Percentiles rank a stretch among this genome's conserved stretches.
phyloP scores from a whole-genome alignment of 1,140 invertebrate genomes.

The Aphidius gifuensis region DNA sequence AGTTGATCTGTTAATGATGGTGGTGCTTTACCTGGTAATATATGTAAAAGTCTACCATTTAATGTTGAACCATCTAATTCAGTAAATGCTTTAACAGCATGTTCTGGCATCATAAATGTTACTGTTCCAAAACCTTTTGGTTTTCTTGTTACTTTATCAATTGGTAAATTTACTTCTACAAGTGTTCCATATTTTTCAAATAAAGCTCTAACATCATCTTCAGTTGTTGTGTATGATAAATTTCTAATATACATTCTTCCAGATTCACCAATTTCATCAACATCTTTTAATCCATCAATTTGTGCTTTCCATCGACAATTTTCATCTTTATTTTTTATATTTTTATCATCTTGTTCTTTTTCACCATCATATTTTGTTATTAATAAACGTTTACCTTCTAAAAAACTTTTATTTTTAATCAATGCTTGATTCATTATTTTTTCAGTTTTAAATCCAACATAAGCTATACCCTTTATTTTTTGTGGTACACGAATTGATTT shows the following conservation, averaged over 20 bases:
- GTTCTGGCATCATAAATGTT: slow-evolving; percentile 92
- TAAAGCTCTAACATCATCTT: slow-evolving; percentile 79
- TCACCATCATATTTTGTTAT: slow-evolving; percentile 63
- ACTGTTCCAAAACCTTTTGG: slow-evolving; percentile 93
- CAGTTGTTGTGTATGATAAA: slow-evolving; percentile 82
- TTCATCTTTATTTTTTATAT: slow-evolving; percentile 28
- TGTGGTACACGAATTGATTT: slow-evolving; percentile 76
- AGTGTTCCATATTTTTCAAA: slow-evolving; percentile 89
- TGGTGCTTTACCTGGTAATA: slow-evolving; percentile 83
- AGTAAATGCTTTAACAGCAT: slow-evolving; percentile 86
- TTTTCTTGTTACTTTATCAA: slow-evolving; percentile 80
- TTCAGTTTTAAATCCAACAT: slow-evolving; percentile 83
- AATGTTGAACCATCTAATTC: slow-evolving; percentile 86
- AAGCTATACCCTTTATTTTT: slow-evolving; percentile 82
- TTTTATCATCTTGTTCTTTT: slow-evolving; percentile 49
- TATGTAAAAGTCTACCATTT: slow-evolving; percentile 89
- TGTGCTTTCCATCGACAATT: slow-evolving; percentile 68
- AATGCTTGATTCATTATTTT: slow-evolving; percentile 79
- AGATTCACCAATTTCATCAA: slow-evolving; percentile 84
- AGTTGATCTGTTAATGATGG: slow-evolving; percentile 51
- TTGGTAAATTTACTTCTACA: slow-evolving; percentile 84
- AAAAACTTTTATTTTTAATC: slow-evolving; percentile 82
- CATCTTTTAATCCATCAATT: slow-evolving; percentile 66
- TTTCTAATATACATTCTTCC: slow-evolving; percentile 95
- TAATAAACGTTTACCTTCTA: slow-evolving; percentile 68